phyloP scores from a whole-genome alignment of 1,140 invertebrate species.

The Rhopalosiphum padi region DNA sequence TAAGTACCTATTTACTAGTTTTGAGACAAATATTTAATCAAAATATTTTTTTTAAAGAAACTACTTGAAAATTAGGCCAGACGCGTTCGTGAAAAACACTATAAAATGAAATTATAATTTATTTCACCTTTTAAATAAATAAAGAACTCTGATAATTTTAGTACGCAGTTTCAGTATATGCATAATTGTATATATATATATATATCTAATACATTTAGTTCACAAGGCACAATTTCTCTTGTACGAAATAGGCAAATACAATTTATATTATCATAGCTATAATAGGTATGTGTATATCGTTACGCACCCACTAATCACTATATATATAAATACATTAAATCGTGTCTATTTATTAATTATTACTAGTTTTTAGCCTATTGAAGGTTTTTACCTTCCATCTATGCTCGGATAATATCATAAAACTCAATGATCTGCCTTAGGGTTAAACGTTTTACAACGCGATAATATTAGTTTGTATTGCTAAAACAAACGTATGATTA shows the following conservation, averaged over 20 bases:
- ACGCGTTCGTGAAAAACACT: background rate
- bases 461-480: background rate
- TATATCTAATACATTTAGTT: background rate
- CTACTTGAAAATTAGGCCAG: background rate
- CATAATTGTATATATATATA: background rate
- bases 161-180: too few relatives aligned
- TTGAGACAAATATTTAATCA: background rate
- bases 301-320: too few relatives aligned
- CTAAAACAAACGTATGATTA: background rate
- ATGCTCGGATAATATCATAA: background rate
- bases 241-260: background rate
- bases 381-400: background rate
- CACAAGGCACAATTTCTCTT: background rate
- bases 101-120: background rate
- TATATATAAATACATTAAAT: background rate
- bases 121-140: background rate
- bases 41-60: background rate
- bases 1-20: background rate
- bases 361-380: background rate
- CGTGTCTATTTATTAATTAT: background rate
- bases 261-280: background rate
- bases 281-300: background rate
- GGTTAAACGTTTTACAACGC: background rate
- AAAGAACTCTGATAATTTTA: background rate
- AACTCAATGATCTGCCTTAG: background rate